phyloP scores from a whole-genome alignment of 2,888 invertebrate genomes.

The Chaetogeoica ovagalla region DNA sequence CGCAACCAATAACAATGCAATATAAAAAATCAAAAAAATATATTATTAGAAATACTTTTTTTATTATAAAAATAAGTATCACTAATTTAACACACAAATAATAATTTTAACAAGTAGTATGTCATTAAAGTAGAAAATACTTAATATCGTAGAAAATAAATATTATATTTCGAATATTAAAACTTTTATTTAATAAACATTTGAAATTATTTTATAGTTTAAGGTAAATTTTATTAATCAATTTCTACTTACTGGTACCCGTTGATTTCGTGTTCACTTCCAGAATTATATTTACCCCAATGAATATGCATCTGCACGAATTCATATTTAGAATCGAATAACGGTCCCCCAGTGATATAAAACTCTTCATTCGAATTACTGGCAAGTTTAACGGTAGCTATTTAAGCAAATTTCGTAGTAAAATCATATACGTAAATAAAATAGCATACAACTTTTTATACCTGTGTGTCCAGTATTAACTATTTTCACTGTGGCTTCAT shows the following conservation, averaged over 20 bases:
- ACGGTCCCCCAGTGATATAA: slow-evolving; percentile 54
- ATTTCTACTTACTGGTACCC: slow-evolving; percentile 64
- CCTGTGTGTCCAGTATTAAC: slow-evolving; percentile 39
- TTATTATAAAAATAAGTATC: no score
- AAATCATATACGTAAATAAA: not conserved
- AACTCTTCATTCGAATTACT: not conserved
- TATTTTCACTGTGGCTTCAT: not conserved
- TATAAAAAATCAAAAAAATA: no score
- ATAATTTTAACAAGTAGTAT: not conserved
- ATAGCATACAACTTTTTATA: not conserved
- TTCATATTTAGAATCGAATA: slow-evolving; percentile 63
- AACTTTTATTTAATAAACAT: not conserved
- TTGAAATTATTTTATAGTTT: not conserved
- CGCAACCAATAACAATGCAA: no score
- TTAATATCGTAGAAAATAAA: not conserved
- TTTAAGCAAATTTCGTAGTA: not conserved
- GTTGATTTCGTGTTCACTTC: slow-evolving; percentile 70
- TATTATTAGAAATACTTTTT: no score
- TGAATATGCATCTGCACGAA: slow-evolving; percentile 73
- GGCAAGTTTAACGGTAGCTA: slow-evolving; percentile 2
- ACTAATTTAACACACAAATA: not conserved
- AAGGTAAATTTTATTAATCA: not conserved
- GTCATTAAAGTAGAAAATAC: not conserved
- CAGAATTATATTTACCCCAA: slow-evolving; percentile 69
- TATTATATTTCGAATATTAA: not conserved